Base-by-base conservation (phyloP, 2,888 invertebrate species). In the Calephelis perditalis region DNA sequence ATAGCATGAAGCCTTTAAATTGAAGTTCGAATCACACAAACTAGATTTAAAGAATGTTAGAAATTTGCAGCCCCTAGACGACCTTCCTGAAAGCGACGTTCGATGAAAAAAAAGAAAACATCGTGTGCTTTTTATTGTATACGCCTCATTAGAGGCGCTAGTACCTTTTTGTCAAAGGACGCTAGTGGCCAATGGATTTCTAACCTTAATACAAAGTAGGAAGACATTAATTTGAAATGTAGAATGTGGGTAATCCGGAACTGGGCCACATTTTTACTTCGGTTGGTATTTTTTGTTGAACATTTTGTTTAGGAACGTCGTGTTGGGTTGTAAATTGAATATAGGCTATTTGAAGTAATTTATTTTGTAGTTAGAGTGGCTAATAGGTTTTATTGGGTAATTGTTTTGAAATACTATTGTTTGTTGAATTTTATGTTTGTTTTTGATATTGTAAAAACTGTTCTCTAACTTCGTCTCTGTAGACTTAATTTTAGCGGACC, bases 101-200 rank as follows among this genome's bases (percentile, higher is more conserved):
- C 63, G 64, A 67, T 63, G 62, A 62, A 60, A 70, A 71, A 68
- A 70, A 74, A 73, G 62, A 70, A 72, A 71, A 71, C 71, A 68
- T 63, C 68, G 68, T 70, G 69, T 74, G 72, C 70, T 74, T 75
- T 76, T 79, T 77, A 76, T 79, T 78, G 73, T 75, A 73, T 72
- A 78, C 71, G 80, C 69, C 79, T 81, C 80, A 81, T 81, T 81
- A 81, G 77, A 71, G 70, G 64, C 71, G 71, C 65, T 71, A 72
- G 69, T 69, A 70, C 62, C 71, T 76, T 77, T 76, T 74, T 74
- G 72, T 72, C 73, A 78, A 78, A 77, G 76, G 73, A 73, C 73
- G 68, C 60, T 6, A 11, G 12, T 44, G 3, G 10, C 46, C 64
- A 61, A 58, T 54, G 60, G 56, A 72, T 68, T 69, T 57, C 61